Evolutionary conservation across 2,113 vertebrate genomes (phyloP).

Genomic region (Balaenoptera acutorostrata): DNA sequence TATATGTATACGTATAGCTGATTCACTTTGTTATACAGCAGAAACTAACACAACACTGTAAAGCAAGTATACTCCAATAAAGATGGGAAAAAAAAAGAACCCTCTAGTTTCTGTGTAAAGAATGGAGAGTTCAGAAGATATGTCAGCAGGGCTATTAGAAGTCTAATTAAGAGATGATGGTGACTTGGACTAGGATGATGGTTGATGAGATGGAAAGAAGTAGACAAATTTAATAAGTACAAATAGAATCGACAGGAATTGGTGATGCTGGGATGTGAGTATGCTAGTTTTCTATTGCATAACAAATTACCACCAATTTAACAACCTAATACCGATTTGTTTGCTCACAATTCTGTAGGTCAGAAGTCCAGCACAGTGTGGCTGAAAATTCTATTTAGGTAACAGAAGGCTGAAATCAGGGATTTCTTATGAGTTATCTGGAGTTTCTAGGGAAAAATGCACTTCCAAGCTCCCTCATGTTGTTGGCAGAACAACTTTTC

Average conservation of each 20-base stretch:
- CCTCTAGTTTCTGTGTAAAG: background rate
- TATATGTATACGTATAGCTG: no score
- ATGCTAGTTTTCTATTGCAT: background rate
- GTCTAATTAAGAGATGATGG: background rate
- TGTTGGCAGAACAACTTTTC: background rate
- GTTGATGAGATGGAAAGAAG: background rate
- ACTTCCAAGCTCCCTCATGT: background rate
- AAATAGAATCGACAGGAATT: background rate
- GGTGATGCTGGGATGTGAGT: no score
- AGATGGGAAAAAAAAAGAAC: background rate
- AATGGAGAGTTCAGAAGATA: background rate
- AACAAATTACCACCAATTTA: background rate
- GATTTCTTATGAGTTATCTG: background rate
- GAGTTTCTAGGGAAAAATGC: background rate
- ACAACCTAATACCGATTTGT: background rate
- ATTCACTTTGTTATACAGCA: no score
- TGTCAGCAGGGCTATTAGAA: background rate
- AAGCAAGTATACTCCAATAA: no score
- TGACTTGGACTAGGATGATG: background rate
- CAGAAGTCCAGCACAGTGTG: background rate
- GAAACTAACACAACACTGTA: no score
- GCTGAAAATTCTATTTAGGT: background rate
- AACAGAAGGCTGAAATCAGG: background rate
- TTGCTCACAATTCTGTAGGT: background rate
- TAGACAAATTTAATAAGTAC: background rate